Evolutionary conservation across 1,140 invertebrate species (phyloP).

Genomic region (Harpegnathos saltator): DNA sequence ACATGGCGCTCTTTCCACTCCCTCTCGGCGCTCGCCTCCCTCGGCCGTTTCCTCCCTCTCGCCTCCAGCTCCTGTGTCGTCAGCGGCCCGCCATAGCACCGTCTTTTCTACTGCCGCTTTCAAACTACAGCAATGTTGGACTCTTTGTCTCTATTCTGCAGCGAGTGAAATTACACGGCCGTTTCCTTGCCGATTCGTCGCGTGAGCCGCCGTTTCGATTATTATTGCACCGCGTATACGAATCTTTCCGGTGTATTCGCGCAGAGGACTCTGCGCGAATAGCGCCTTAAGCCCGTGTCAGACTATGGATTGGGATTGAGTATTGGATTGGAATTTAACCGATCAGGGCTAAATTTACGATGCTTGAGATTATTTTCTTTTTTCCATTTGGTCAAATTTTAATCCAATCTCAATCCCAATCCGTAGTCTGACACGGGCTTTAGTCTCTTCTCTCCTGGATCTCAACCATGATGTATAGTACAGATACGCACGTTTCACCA

Average conservation of each 20-base stretch:
- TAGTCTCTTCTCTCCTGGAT: not conserved
- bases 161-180: conserved; percentile 4
- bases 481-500: too few relatives aligned
- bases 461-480: not conserved
- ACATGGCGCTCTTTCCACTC: conserved; percentile 72
- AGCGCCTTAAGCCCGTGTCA: too few relatives aligned
- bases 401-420: too few relatives aligned
- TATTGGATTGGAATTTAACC: too few relatives aligned
- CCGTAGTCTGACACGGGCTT: too few relatives aligned
- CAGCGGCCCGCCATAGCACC: not conserved
- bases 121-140: conserved; percentile 5
- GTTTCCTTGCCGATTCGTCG: not conserved
- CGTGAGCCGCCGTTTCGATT: conserved; percentile 26
- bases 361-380: too few relatives aligned
- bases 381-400: too few relatives aligned
- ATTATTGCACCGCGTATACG: not conserved
- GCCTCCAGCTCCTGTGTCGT: conserved; percentile 3
- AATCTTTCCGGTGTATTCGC: not conserved
- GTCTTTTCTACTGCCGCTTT: conserved; percentile 51
- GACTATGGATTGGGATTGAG: too few relatives aligned
- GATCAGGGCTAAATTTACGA: too few relatives aligned
- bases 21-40: conserved; percentile 63
- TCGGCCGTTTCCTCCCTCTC: conserved; percentile 46
- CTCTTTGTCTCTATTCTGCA: conserved; percentile 14
- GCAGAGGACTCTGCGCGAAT: not conserved